Base-by-base conservation (phyloP, 1,140 invertebrate genomes). In the Micrasema minimum region DNA sequence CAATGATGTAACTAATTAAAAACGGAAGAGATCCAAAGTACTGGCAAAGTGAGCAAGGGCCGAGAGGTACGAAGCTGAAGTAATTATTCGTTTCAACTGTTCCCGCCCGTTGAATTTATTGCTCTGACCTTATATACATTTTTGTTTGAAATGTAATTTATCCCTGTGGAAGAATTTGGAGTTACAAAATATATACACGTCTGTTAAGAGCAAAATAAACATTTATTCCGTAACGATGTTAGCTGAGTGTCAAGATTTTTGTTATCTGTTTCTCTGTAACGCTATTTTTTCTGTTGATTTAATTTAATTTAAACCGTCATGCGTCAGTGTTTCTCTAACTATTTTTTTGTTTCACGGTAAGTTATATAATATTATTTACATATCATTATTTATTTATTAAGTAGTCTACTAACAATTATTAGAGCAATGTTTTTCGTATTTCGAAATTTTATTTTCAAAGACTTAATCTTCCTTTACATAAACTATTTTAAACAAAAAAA, bases 101-200 rank as follows among this genome's bases (percentile, higher is more conserved):
- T 66, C 31, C 61, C 48, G 66, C 23, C 31, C 51, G 23, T 23
- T 41, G 62, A 55, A 74, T 74, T 74, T 74, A 74, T 74, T 69
- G 55, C 67, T 59, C 68, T 48, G 65, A 51, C 69, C 69, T 66
- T 74, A 74, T 73, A 67, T 67, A 73, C 72, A 73, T 73, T 73
- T 73, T 73, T 68, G 72, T 74, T 74, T 74, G 69, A 74, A 74
- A 69, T 64, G 72, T 74, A 74, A 74, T 74, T 74, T 74, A 74
- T 74, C 59, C 64, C n/a, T 10, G n/a, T 59, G 55, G 18, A n/a
- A 22, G 55, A 59, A 59, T 59, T 59, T 22, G 35, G n/a, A 55
- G 14, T 59, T 4, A 1, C 6, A n/a, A 59, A 43, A 41, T 23
- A n/a, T 41, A 43, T 23, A 59, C 16, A 11, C 16, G 18, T 41